Conservation (phyloP, 2,888 invertebrate species). For the Ganaspis brasiliensis region DNA sequence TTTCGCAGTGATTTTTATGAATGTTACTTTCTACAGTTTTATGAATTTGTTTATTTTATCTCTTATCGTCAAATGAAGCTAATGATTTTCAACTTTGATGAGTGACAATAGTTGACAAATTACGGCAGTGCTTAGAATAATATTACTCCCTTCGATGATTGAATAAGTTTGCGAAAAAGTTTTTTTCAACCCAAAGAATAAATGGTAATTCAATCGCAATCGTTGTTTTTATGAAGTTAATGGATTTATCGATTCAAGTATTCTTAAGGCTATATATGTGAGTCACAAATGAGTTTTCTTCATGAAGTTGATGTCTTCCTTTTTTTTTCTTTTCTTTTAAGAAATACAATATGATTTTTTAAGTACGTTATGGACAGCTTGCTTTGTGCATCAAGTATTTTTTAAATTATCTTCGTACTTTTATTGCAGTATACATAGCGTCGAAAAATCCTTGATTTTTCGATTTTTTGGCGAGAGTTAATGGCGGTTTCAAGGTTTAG, state of each 20-base stretch:
- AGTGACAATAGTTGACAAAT: slow-evolving; percentile 23
- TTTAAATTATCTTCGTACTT: slow-evolving; percentile 33
- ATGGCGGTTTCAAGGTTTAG: slow-evolving; percentile 20
- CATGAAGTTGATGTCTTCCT: slow-evolving; percentile 1
- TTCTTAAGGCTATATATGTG: slow-evolving; percentile 25
- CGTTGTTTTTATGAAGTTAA: slow-evolving; percentile 23
- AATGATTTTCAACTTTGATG: slow-evolving; percentile 11
- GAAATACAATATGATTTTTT: slow-evolving; percentile 20
- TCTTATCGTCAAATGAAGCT: slow-evolving; percentile 10
- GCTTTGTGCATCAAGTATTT: slow-evolving; percentile 24
- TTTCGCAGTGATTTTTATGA: slow-evolving; percentile 11
- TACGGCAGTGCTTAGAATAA: slow-evolving; percentile 40
- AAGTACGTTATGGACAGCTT: background rate
- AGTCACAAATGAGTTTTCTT: slow-evolving; percentile 11
- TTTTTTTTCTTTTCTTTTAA: too few relatives aligned
- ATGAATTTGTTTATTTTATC: background rate
- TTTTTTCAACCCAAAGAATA: background rate
- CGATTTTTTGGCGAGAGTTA: slow-evolving; percentile 20
- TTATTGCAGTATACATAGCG: slow-evolving; percentile 29
- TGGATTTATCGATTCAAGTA: slow-evolving; percentile 25
- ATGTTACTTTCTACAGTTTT: slow-evolving; percentile 11
- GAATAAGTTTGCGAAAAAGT: slow-evolving; percentile 12
- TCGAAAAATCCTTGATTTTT: slow-evolving; percentile 24
- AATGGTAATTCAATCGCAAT: slow-evolving; percentile 29
- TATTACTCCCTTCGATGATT: slow-evolving; percentile 14